Evolutionary conservation across 2,113 vertebrate species (phyloP), one percentile per base, ranked within the genome.

Genomic region (Chamaetylas fuelleborni): DNA sequence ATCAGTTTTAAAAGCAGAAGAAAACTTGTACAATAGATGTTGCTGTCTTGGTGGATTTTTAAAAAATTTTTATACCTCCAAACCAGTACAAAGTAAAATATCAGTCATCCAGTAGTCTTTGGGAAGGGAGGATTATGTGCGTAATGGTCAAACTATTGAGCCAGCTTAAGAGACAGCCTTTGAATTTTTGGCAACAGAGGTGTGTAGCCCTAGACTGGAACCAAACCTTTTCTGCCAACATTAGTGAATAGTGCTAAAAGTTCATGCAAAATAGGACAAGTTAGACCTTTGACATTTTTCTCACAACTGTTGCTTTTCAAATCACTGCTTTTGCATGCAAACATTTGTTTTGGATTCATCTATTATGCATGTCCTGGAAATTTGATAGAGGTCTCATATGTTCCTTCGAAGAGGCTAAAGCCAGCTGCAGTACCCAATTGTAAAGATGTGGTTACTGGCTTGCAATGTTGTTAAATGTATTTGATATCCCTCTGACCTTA

Each of bases 221-320:
- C 43, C 34, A 74, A 81, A 53, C 43, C 23, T 73, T 66, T 86
- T 65, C 57, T 93, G 81, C 81, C 73, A 95, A 6, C 3, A 0
- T 65, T 47, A 76, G 22, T 81, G 86, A 92, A 84, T 78, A 92
- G 81, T 42, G 12, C 45, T 88, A 45, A 88, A 92, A 90, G 66
- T 45, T 82, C 71, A 72, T 80, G 61, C 40, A 87, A 81, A 95
- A 81, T 29, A 74, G 60, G 51, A 56, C 62, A 77, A 83, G 34
- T 34, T 76, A 73, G 54, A 77, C 64, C 61, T 40, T 67, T 90
- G 45, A 69, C 70, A 47, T 93, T 89, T 86, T 89, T 42, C 87
- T 97, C 54, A 79, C 62, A 91, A n/a, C 12, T 58, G 36, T 54
- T 90, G 19, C 40, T 85, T 85, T 93, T 87, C 62, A 91, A 82